Evolutionary conservation across 2,797 vertebrate genomes (phyloP).

Genomic region (Phrynocephalus forsythii): DNA sequence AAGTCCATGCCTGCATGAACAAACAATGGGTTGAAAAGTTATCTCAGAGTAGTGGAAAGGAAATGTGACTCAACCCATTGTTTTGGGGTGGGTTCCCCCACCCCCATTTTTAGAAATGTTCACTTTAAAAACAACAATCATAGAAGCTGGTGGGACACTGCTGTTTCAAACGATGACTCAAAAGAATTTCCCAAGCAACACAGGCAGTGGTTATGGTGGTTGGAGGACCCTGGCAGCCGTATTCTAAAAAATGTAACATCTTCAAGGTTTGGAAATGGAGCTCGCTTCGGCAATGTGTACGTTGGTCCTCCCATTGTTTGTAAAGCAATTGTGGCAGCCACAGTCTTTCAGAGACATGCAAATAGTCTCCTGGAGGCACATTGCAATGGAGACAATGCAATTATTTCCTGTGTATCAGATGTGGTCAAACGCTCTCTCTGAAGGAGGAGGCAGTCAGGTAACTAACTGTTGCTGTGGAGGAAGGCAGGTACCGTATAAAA

Average conservation of each 20-base stretch:
- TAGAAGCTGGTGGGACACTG: background rate
- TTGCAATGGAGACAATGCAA: background rate
- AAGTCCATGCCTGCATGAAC: background rate
- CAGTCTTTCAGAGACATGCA: no score
- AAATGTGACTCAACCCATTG: background rate
- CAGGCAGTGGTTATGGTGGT: no score
- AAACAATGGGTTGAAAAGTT: background rate
- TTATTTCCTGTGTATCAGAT: background rate
- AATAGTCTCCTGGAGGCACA: background rate
- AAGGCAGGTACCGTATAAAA: background rate
- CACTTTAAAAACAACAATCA: background rate
- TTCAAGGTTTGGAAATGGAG: background rate
- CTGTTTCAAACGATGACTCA: background rate
- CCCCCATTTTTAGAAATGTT: background rate
- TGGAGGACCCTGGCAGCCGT: no score
- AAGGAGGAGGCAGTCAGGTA: background rate
- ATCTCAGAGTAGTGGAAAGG: background rate
- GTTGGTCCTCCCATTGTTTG: background rate
- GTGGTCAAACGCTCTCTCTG: background rate
- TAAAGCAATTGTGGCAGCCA: background rate
- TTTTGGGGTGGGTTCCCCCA: background rate
- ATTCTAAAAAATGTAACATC: background rate
- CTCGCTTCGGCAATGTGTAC: background rate
- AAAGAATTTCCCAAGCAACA: no score
- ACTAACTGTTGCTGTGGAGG: background rate